Conservation (phyloP, 1,140 invertebrate genomes). For the Globodera rostochiensis region DNA sequence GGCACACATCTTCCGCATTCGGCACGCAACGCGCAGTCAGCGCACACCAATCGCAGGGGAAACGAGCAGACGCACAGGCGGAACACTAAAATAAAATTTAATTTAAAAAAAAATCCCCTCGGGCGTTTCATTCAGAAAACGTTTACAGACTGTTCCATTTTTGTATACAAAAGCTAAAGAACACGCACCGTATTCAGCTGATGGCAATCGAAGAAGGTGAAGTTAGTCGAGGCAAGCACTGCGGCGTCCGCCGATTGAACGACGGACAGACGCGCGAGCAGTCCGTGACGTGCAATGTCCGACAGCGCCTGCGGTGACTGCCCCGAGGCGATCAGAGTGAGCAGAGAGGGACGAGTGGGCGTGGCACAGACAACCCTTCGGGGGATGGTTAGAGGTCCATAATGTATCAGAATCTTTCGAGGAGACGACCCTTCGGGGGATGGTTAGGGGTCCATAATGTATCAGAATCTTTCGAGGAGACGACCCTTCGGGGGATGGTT, state of each 20-base stretch:
- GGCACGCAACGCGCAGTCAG: conserved; percentile 56
- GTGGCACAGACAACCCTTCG: conserved; percentile 55
- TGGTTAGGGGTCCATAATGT: neutral
- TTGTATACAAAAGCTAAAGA: too few species aligned
- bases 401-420: neutral
- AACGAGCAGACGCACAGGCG: conserved; percentile 66
- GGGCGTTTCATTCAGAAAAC: too few species aligned
- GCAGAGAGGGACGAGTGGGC: conserved; percentile 38
- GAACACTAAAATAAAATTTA: conserved; percentile 54
- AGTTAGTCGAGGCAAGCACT: conserved; percentile 60
- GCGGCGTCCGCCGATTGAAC: conserved; percentile 38
- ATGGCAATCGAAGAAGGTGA: conserved; percentile 64
- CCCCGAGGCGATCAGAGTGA: conserved; percentile 25
- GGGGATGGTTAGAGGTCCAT: neutral
- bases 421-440: too few species aligned
- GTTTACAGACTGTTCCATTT: too few species aligned
- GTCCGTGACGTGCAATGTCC: conserved; percentile 17
- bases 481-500: too few species aligned
- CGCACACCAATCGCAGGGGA: conserved; percentile 67
- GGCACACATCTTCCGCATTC: conserved; percentile 62
- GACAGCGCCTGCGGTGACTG: neutral
- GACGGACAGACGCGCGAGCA: conserved; percentile 45
- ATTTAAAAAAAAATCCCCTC: too few species aligned
- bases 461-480: neutral
- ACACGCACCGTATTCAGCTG: conserved; percentile 36